Evolutionary conservation across 2,797 vertebrate genomes (phyloP).

Genomic region (Calcarius lapponicus): DNA sequence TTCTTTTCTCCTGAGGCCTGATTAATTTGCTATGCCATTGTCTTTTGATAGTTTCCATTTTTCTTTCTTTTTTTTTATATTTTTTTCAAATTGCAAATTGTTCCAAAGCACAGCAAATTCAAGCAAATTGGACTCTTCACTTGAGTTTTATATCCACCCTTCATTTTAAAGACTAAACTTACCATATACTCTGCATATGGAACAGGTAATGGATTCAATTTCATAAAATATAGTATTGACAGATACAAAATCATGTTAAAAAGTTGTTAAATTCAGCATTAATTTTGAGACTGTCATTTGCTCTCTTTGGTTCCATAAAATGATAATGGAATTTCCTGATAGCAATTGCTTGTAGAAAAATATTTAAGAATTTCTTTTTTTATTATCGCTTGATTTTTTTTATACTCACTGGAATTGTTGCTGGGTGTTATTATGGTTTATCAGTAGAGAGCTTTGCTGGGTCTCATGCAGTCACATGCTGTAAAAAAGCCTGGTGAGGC

Average conservation of each 20-base stretch:
- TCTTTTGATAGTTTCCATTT: background rate
- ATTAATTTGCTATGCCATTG: background rate
- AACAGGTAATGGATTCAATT: background rate
- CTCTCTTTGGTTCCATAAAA: background rate
- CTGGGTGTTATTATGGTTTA: background rate
- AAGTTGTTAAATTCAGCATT: background rate
- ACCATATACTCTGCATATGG: background rate
- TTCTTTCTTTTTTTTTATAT: background rate
- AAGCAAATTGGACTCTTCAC: background rate
- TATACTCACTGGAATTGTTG: background rate
- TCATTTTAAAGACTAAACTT: background rate
- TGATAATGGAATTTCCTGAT: background rate
- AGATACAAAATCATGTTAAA: background rate
- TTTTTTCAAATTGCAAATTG: background rate
- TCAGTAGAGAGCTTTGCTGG: constrained; percentile 47
- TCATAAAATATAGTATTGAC: background rate
- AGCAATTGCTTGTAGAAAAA: background rate
- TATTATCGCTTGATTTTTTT: background rate
- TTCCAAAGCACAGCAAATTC: background rate
- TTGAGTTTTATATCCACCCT: background rate
- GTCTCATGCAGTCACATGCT: constrained; percentile 30
- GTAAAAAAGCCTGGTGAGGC: constrained; percentile 35
- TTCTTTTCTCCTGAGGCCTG: background rate
- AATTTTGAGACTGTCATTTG: background rate
- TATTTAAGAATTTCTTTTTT: background rate